Base-by-base conservation (phyloP, 1,140 invertebrate species). In the Melipona quadrifasciata region DNA sequence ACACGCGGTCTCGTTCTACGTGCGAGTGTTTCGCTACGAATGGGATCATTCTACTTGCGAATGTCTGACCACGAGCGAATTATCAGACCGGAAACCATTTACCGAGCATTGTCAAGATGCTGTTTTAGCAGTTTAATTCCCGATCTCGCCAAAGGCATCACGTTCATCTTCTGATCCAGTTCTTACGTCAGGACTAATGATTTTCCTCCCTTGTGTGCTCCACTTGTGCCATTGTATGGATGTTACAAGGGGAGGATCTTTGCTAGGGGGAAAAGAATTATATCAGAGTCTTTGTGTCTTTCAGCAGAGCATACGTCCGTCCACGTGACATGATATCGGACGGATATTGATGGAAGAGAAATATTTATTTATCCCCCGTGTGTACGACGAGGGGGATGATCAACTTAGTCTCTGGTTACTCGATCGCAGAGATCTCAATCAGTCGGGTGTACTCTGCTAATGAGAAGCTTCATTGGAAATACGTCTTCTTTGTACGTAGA, bases 281-380 rank as follows among this genome's bases (percentile, higher is more conserved):
- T 64, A 11, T 24, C 24, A 47, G 27, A 47, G 24, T 21, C 31
- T 39, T 39, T 77, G 75, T 64, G 75, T 39, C 39, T 47, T 31
- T 77, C 58, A 67, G 39, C 4, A 53, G 21, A 78, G 65, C 16
- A 78, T 27, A 67, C 27, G 21, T 24, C 11, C 39, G n/a, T 67
- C 2, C 27, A 14, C 39, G 39, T 47, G 19, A 31, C 10, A 24
- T 6, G 61, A 61, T 67, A 78, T 67, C 19, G 19, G 21, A 11
- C 24, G 39, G 39, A n/a, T 31, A 39, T 67, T 67, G 4, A 39
- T 11, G 39, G 12, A 68, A 74, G 47, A 74, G 55, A 64, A 75
- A 85, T 61, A 71, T n/a, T 85, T 80, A 76, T 86, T 85, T 86
- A 79, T 65, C 19, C 14, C 17, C n/a, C 27, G 39, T 55, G 17